Base-by-base conservation (phyloP, 2,113 vertebrate genomes). In the Corythoichthys intestinalis region DNA sequence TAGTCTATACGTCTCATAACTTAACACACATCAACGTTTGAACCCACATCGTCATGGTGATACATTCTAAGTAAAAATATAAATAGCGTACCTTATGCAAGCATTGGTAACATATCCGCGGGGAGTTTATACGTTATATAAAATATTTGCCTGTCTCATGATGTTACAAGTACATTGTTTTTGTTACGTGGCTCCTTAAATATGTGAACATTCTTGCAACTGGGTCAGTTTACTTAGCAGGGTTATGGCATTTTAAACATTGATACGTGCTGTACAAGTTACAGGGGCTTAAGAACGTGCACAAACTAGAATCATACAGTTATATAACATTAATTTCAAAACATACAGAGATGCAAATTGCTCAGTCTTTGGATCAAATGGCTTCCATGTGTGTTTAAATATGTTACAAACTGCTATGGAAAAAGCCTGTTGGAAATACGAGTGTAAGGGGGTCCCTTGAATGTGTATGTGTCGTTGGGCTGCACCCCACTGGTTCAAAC, bases 401-500 rank as follows among this genome's bases (percentile, higher is more conserved):
- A 34, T 58, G 57, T 47, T 68, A 65, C 14, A 67, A 52, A 72
- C 34, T 48, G 4, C 15, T 7, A n/a, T 66, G 28, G 38, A 38
- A 39, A 56, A 65, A 44, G 65, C 7, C 56, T 46, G 20, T 73
- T 69, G 61, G 61, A 61, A 77, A 59, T 62, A 69, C 44, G 54
- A 54, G 49, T 35, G 17, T 15, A 4, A n/a, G 7, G 50, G 17
- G 8, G 17, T 53, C 50, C 8, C 50, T 53, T n/a, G 17, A 5
- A 47, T 46, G 14, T 67, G 15, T 63, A 2, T 8, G 61, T 77
- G 67, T 70, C 58, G 61, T 15, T 39, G 71, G 61, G 76, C 67
- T 59, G 10, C 44, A 70, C 39, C 65, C 74, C 52, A 60, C 81
- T 78, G 84, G 82, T 83, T 84, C 66, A 77, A 81, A 86, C 77